Conservation (phyloP, 2,888 invertebrate genomes). For the Euclidia mi region DNA sequence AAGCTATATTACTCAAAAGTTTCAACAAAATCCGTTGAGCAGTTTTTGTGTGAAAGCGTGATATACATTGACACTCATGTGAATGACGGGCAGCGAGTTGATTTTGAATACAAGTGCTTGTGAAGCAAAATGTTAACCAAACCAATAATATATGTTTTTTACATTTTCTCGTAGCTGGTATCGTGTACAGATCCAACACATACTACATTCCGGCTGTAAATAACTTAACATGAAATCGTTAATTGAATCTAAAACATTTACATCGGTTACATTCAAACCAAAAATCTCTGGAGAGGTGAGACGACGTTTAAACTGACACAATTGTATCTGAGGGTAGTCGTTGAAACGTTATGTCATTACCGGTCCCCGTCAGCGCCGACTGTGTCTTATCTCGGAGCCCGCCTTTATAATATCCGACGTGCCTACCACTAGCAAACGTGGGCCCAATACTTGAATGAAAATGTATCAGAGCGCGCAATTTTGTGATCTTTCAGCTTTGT, state of each 20-base stretch:
- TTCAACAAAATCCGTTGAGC: too few species aligned
- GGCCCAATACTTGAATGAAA: slow-evolving; percentile 54
- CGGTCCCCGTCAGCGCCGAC: slow-evolving; percentile 52
- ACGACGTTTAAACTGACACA: slow-evolving; percentile 55
- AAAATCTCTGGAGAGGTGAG: slow-evolving; percentile 53
- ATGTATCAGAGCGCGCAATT: slow-evolving; percentile 43
- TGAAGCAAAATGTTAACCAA: too few species aligned
- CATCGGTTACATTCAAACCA: slow-evolving; percentile 50
- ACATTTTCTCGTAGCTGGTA: too few species aligned
- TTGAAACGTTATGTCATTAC: slow-evolving; percentile 59
- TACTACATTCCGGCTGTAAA: background rate
- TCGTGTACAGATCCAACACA: too few species aligned
- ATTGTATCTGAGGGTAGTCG: slow-evolving; percentile 57
- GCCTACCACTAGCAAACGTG: slow-evolving; percentile 47
- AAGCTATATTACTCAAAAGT: too few species aligned
- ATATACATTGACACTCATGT: too few species aligned
- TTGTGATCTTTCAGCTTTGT: slow-evolving; percentile 38
- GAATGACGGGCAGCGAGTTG: too few species aligned
- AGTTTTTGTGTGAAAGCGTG: too few species aligned
- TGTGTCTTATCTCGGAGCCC: slow-evolving; percentile 59
- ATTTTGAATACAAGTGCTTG: too few species aligned
- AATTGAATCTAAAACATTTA: slow-evolving; percentile 33
- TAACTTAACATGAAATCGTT: slow-evolving; percentile 12
- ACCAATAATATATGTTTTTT: too few species aligned
- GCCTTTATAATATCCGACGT: slow-evolving; percentile 60